These are phyloP conservation scores for Hetaerina americana DNA, from an alignment of 1,140 invertebrate species.

Conservation along the genomic window DNA sequence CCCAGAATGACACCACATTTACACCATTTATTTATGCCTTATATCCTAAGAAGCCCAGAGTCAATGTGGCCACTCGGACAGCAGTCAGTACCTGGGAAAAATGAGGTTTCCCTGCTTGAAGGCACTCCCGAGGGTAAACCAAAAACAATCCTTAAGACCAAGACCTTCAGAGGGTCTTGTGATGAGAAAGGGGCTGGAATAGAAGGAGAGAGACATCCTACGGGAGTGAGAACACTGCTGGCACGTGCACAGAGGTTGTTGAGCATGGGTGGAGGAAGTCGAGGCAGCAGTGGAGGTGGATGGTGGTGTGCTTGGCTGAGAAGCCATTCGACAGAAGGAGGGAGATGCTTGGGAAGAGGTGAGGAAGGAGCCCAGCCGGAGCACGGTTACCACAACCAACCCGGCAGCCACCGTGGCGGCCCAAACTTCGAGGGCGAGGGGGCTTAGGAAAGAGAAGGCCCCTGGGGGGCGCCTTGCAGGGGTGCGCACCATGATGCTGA, in stretches of 20 bases:
- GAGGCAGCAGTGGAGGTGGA: slow-evolving; percentile 6
- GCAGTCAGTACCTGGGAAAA: slow-evolving; percentile 43
- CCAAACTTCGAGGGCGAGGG: slow-evolving; percentile 48
- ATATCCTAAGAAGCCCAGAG: no score
- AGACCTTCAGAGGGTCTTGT: slow-evolving; percentile 36
- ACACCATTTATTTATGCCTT: no score
- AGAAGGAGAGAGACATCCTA: neutral
- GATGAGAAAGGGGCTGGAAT: slow-evolving; percentile 3
- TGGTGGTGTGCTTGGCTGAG: neutral
- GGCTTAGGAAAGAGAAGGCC: slow-evolving; percentile 53
- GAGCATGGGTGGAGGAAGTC: neutral
- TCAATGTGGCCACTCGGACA: neutral
- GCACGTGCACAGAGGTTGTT: neutral
- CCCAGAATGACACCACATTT: no score
- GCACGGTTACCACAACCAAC: slow-evolving; percentile 44
- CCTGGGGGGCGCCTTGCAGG: slow-evolving; percentile 44
- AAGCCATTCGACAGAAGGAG: neutral
- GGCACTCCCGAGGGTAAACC: slow-evolving; percentile 51
- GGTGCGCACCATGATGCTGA: slow-evolving; percentile 55
- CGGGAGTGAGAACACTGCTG: neutral
- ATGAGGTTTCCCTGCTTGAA: slow-evolving; percentile 55
- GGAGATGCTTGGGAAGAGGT: neutral
- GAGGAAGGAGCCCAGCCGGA: slow-evolving; percentile 37
- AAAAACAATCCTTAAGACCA: slow-evolving; percentile 48
- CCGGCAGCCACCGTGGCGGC: slow-evolving; percentile 45